These are phyloP conservation scores for Regulus satrapa DNA, from an alignment of 2,113 vertebrate species.

Conservation along the genomic window DNA sequence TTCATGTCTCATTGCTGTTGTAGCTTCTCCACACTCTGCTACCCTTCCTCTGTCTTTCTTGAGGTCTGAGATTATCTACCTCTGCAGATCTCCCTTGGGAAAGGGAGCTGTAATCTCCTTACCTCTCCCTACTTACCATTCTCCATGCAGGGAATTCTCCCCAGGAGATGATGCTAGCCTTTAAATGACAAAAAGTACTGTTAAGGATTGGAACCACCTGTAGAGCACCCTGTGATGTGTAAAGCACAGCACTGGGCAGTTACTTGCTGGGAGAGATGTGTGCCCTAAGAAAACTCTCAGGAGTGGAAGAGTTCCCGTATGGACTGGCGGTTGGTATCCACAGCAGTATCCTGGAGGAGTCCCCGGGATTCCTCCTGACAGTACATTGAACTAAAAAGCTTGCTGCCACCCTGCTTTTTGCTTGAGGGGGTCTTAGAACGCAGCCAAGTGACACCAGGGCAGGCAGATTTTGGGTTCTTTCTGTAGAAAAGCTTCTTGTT, in stretches of 20 bases:
- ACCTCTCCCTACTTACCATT: fast-evolving
- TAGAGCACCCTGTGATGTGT: too few relatives aligned
- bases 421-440: not conserved
- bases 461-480: not conserved
- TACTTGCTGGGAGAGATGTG: not conserved
- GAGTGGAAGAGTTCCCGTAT: not conserved
- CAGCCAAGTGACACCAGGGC: fast-evolving
- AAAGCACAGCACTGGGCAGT: not conserved
- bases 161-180: not conserved
- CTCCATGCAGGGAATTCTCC: fast-evolving
- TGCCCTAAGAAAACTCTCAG: not conserved
- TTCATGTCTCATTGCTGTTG: not conserved
- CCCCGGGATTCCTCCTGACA: not conserved
- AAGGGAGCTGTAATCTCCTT: not conserved
- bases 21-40: not conserved
- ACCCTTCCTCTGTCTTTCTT: not conserved
- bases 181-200: not conserved
- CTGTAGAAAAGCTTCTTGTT: not conserved
- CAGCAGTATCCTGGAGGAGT: fast-evolving
- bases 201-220: not conserved
- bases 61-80: not conserved
- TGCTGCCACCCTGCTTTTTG: not conserved
- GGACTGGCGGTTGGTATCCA: not conserved
- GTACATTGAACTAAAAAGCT: not conserved
- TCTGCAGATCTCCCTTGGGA: not conserved